phyloP scores from a whole-genome alignment of 2,113 vertebrate species.

The Tympanuchus pallidicinctus region DNA sequence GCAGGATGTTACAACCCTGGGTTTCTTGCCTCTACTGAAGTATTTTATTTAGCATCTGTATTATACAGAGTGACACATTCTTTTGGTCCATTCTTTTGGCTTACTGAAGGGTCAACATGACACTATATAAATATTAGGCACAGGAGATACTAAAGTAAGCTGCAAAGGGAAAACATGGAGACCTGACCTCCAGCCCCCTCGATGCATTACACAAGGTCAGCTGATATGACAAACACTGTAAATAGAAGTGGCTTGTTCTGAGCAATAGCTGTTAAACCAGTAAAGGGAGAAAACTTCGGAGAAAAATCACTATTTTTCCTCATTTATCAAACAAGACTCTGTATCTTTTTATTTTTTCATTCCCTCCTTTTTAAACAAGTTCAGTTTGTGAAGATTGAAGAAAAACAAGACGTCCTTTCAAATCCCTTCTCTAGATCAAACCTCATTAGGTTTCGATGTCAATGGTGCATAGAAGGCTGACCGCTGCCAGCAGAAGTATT shows the following conservation, averaged over 20 bases:
- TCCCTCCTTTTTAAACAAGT: conserved; percentile 49
- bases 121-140: background rate
- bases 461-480: conserved; percentile 72
- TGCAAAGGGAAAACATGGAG: background rate
- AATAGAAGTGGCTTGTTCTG: conserved; percentile 65
- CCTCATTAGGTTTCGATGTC: conserved; percentile 74
- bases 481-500: conserved; percentile 71
- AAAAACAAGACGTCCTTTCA: conserved; percentile 72
- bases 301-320: conserved; percentile 30
- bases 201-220: background rate
- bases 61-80: background rate
- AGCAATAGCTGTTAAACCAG: conserved; percentile 64
- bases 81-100: background rate
- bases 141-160: background rate
- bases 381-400: conserved; percentile 65
- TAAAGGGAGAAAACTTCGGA: conserved; percentile 51
- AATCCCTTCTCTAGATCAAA: conserved; percentile 66
- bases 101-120: background rate
- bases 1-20: accelerated
- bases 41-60: background rate
- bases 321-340: conserved; percentile 70
- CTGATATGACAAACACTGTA: conserved; percentile 60
- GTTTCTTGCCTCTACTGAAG: background rate
- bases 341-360: conserved; percentile 11
- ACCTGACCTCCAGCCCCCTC: background rate